Conservation (phyloP, 2,797 vertebrate genomes). For the Silurus aristotelis region DNA sequence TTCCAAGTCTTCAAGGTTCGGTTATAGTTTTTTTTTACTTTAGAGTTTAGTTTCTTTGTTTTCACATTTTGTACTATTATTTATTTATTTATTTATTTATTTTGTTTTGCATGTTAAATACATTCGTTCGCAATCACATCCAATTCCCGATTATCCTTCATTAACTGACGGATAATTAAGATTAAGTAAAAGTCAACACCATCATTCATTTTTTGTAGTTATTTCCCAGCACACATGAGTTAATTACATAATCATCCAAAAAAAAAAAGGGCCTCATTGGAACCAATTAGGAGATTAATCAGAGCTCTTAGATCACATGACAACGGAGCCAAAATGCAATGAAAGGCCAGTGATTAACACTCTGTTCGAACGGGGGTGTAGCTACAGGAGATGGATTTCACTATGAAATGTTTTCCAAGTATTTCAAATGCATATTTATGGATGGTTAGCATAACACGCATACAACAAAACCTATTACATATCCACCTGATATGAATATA, state of each 20-base stretch:
- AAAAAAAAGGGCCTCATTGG: background rate
- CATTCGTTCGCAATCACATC: no score
- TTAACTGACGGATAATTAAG: background rate
- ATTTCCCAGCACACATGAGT: background rate
- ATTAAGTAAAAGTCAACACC: background rate
- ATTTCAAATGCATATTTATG: background rate
- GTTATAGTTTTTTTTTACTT: no score
- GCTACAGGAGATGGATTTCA: background rate
- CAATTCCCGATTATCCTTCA: no score
- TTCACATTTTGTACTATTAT: no score
- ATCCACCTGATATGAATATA: background rate
- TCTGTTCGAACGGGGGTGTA: background rate
- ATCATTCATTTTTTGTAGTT: background rate
- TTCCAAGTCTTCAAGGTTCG: no score
- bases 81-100: no score
- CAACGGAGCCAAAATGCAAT: background rate
- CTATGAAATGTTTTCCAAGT: background rate
- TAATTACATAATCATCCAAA: slow-evolving; percentile 12
- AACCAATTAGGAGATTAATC: slow-evolving; percentile 28
- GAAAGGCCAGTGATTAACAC: background rate
- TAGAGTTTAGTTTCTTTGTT: no score
- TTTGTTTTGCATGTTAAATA: no score
- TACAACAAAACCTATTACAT: background rate
- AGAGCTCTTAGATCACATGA: background rate
- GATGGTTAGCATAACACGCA: background rate